A percentile compares a stretch with the other conserved stretches of the same genome.
Conservation (phyloP, 35 echinoderm and acorn worm genomes). For the Anneissia japonica region DNA sequence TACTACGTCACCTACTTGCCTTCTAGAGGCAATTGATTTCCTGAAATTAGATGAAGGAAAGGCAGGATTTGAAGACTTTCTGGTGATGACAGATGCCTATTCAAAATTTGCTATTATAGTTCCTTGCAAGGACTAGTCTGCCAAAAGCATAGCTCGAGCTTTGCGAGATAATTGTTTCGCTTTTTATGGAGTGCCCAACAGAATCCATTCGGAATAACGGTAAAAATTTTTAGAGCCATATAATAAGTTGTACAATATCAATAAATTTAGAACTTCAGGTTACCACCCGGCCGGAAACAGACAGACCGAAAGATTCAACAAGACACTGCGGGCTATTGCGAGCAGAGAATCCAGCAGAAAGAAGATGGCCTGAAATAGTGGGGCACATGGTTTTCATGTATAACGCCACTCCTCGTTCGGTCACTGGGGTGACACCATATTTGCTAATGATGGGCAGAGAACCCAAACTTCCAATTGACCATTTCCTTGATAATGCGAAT, state of each 20-base stretch:
- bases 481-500: not conserved
- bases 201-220: not conserved
- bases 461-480: not conserved
- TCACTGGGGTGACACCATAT: constrained; percentile 8
- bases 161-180: not conserved
- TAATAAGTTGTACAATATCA: not conserved
- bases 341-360: no score
- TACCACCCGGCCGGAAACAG: not conserved
- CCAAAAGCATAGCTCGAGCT: not conserved
- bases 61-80: not conserved
- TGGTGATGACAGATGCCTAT: not conserved
- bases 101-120: not conserved
- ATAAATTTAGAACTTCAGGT: not conserved
- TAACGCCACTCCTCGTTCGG: constrained; percentile 11
- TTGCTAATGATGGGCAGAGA: constrained; percentile 16
- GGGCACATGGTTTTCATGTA: constrained; percentile 13
- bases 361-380: no score
- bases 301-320: not conserved
- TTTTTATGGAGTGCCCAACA: not conserved
- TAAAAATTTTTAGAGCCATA: not conserved
- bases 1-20: no score
- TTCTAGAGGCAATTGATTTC: not conserved
- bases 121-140: not conserved
- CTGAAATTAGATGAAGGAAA: not conserved
- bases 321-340: no score